Conservation (phyloP, 2,113 vertebrate genomes). For the rabbit (Oryctolagus cuniculus) region DNA sequence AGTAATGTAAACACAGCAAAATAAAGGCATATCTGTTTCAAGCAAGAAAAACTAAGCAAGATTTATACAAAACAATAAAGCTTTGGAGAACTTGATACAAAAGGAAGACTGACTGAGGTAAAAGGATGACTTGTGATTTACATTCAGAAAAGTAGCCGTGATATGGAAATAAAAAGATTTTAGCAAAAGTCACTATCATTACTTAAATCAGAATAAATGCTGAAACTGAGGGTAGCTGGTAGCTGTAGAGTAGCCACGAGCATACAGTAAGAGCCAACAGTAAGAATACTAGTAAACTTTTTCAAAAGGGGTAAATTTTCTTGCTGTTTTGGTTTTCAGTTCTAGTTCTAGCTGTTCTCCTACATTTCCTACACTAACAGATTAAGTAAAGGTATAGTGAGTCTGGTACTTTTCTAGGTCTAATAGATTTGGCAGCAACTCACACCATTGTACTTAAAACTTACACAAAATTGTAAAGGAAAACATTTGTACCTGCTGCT, state of each 20-base stretch:
- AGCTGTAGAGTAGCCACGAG: background rate
- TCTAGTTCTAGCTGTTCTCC: constrained; percentile 2
- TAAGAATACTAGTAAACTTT: background rate
- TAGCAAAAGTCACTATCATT: background rate
- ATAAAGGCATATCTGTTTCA: background rate
- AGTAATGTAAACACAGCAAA: background rate
- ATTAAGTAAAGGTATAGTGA: background rate
- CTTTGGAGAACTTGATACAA: constrained; percentile 36
- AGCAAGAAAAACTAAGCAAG: background rate
- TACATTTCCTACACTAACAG: background rate
- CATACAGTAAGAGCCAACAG: background rate
- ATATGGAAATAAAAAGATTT: background rate
- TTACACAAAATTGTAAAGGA: background rate
- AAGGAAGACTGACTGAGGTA: background rate
- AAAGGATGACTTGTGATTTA: background rate
- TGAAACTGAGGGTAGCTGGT: background rate
- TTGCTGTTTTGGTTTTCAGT: background rate
- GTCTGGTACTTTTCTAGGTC: background rate
- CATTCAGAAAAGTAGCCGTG: background rate
- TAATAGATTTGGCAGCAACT: background rate
- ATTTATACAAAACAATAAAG: background rate
- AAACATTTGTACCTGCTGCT: background rate
- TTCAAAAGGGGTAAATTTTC: background rate
- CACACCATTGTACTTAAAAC: background rate
- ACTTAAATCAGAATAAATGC: background rate